Evolutionary conservation across 2,797 vertebrate species (phyloP).

Genomic region (Accipiter fasciatus): DNA sequence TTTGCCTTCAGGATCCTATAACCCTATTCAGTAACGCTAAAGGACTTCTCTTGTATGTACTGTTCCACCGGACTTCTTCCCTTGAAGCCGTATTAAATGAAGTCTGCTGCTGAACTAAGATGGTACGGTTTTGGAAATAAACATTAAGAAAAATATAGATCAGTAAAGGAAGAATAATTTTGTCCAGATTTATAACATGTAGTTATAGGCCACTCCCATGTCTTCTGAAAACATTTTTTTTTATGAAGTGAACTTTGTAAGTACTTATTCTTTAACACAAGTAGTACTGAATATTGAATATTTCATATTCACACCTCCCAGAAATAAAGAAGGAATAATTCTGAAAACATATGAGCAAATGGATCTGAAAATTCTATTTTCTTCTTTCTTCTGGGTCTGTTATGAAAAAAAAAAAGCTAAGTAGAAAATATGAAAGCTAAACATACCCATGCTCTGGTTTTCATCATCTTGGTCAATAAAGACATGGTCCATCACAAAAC

Average conservation of each 20-base stretch:
- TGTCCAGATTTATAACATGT: not conserved
- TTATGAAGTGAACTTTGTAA: not conserved
- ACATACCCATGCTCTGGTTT: slow-evolving; percentile 97
- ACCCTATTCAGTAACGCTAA: not conserved
- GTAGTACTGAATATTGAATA: not conserved
- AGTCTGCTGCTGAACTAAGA: not conserved
- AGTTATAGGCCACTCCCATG: not conserved
- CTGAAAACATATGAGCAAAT: not conserved
- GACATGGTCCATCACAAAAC: slow-evolving; percentile 97
- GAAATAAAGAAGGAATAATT: not conserved
- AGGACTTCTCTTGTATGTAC: not conserved
- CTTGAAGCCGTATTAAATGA: not conserved
- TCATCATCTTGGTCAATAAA: slow-evolving; percentile 99
- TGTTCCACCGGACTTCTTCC: not conserved
- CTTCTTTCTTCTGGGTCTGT: not conserved
- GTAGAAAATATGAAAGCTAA: not conserved
- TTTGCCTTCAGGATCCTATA: not conserved
- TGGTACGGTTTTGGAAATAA: not conserved
- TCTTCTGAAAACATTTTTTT: not conserved
- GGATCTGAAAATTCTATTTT: not conserved
- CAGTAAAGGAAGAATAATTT: not conserved
- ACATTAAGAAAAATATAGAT: not conserved
- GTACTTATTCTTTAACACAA: not conserved
- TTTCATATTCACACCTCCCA: not conserved
- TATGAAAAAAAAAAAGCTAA: not conserved